Evolutionary conservation across 2,888 invertebrate genomes (phyloP).

Genomic region (Pherbina coryleti): DNA sequence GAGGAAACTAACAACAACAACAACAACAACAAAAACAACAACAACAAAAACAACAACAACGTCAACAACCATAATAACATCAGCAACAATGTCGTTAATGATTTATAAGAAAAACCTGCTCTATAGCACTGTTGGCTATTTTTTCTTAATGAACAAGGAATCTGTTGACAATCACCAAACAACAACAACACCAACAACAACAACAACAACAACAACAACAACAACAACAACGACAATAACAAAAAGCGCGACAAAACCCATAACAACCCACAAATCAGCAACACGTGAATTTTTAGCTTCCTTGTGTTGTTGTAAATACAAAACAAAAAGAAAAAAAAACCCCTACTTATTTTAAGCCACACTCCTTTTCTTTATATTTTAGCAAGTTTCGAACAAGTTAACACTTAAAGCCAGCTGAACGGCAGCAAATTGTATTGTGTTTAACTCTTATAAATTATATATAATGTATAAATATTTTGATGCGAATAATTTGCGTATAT

Average conservation of each 20-base stretch:
- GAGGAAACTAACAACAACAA: not conserved
- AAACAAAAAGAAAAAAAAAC: not conserved
- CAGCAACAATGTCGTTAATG: not conserved
- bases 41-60: not conserved
- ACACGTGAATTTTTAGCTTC: slow-evolving; percentile 23
- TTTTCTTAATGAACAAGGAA: not conserved
- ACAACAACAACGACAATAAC: not conserved
- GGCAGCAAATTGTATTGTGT: too few relatives aligned
- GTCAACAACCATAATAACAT: not conserved
- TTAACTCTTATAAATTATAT: too few relatives aligned
- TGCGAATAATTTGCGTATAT: too few relatives aligned
- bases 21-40: not conserved
- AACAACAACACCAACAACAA: not conserved
- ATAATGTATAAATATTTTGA: too few relatives aligned
- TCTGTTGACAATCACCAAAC: slow-evolving; percentile 2
- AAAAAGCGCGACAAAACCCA: slow-evolving; percentile 44
- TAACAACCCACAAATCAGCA: slow-evolving; percentile 30
- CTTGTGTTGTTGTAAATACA: not conserved
- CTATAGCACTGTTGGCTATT: not conserved
- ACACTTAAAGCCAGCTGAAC: too few relatives aligned
- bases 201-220: not conserved
- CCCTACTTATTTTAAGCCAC: not conserved
- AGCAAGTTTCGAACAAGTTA: too few relatives aligned
- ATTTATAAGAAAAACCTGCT: not conserved
- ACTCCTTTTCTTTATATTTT: not conserved